Evolutionary conservation across 2,888 invertebrate species (phyloP).

Genomic region (Orthosia gothica): DNA sequence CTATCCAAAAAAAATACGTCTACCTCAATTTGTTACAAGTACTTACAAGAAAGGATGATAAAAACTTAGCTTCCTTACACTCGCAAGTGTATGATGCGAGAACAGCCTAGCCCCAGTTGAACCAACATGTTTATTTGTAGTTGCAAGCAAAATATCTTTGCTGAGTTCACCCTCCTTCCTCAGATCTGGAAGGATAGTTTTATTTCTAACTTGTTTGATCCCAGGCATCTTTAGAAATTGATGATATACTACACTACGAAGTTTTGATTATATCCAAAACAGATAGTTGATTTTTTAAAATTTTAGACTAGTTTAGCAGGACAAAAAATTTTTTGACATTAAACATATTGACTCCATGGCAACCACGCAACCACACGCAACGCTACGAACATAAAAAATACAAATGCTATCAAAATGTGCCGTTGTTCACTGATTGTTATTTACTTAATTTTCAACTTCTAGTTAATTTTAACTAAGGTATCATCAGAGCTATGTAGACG

Average conservation of each 20-base stretch:
- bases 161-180: conserved; percentile 84
- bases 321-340: conserved; percentile 44
- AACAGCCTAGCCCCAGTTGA: conserved; percentile 90
- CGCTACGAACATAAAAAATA: not conserved
- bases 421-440: not conserved
- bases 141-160: conserved; percentile 84
- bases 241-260: conserved; percentile 19
- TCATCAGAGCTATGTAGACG: no score
- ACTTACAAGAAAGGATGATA: conserved; percentile 88
- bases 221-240: conserved; percentile 72
- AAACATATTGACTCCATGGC: conserved; percentile 46
- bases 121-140: conserved; percentile 84
- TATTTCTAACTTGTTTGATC: conserved; percentile 85
- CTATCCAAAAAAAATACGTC: not conserved
- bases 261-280: conserved; percentile 37
- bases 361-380: no score
- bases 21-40: not conserved
- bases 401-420: not conserved
- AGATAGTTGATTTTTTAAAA: conserved; percentile 23
- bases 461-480: not conserved
- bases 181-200: conserved; percentile 85
- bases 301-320: not conserved
- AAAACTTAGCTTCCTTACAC: conserved; percentile 88
- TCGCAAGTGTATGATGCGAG: conserved; percentile 92
- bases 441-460: not conserved